Conservation (phyloP, 2,888 invertebrate genomes). For the Penaeus monodon region DNA sequence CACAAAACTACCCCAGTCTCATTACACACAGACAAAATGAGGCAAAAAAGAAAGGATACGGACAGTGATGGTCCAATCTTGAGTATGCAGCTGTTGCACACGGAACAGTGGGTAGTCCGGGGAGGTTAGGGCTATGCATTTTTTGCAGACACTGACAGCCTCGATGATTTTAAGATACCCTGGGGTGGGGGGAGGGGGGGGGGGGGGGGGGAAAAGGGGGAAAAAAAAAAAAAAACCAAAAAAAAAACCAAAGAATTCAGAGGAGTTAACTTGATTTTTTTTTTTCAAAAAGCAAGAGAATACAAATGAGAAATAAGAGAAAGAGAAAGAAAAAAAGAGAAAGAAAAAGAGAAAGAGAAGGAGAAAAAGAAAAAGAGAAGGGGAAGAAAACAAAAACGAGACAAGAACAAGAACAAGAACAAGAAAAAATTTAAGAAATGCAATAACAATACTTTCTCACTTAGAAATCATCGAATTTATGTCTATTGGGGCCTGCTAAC, state of each 20-base stretch:
- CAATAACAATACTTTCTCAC: neutral
- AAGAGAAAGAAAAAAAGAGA: no score
- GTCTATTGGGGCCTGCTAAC: neutral
- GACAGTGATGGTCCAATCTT: constrained; percentile 99
- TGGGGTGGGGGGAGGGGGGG: constrained; percentile 70
- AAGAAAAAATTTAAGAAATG: no score
- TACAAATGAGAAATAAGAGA: no score
- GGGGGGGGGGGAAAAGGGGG: no score
- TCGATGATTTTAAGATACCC: constrained; percentile 82
- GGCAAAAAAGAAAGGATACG: constrained; percentile 78
- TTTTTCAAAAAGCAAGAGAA: no score
- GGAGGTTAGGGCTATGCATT: constrained; percentile 85
- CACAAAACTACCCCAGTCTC: neutral
- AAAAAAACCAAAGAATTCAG: no score
- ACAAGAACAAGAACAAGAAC: no score
- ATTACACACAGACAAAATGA: neutral
- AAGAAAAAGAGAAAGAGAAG: neutral
- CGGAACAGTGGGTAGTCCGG: constrained; percentile 94
- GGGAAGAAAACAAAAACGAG: no score
- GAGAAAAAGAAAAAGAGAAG: no score
- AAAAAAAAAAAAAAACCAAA: no score
- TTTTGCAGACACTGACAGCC: constrained; percentile 92
- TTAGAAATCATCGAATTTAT: neutral
- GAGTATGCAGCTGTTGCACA: constrained; percentile 90
- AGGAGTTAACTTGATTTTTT: no score